Evolutionary conservation across 2,113 vertebrate species (phyloP).

Genomic region (Probosciger aterrimus): DNA sequence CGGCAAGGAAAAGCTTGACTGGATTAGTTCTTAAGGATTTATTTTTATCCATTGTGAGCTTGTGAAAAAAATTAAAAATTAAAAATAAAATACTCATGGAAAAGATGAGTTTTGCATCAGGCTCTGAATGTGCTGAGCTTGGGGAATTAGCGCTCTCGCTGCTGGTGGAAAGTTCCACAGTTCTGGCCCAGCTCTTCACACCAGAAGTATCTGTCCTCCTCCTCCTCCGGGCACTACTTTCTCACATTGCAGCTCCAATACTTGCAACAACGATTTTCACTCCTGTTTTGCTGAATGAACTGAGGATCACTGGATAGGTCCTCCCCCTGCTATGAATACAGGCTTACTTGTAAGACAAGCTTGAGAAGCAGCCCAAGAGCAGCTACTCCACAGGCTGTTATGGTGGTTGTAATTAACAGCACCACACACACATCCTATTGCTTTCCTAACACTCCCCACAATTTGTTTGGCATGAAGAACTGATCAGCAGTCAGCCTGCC

Average conservation of each 20-base stretch:
- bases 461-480: not conserved
- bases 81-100: conserved; percentile 1
- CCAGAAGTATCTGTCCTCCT: not conserved
- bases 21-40: conserved; percentile 23
- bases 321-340: not conserved
- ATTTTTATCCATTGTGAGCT: conserved; percentile 42
- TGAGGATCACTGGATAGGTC: not conserved
- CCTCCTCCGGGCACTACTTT: not conserved
- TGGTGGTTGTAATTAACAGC: not conserved
- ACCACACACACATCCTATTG: not conserved
- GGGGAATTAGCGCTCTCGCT: conserved; percentile 1
- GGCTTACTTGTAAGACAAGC: not conserved
- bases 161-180: conserved; percentile 57
- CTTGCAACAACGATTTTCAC: not conserved
- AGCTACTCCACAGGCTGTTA: not conserved
- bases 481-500: not conserved
- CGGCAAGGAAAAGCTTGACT: not conserved
- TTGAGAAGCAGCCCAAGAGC: not conserved
- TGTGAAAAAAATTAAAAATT: not conserved
- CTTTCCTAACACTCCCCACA: not conserved
- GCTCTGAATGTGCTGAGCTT: conserved; percentile 45
- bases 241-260: not conserved
- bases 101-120: conserved; percentile 57
- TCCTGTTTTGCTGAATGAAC: not conserved
- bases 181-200: conserved; percentile 12